These are phyloP conservation scores for Hypocryptadius cinnamomeus DNA, from an alignment of 2,113 vertebrate species.

Conservation along the genomic window DNA sequence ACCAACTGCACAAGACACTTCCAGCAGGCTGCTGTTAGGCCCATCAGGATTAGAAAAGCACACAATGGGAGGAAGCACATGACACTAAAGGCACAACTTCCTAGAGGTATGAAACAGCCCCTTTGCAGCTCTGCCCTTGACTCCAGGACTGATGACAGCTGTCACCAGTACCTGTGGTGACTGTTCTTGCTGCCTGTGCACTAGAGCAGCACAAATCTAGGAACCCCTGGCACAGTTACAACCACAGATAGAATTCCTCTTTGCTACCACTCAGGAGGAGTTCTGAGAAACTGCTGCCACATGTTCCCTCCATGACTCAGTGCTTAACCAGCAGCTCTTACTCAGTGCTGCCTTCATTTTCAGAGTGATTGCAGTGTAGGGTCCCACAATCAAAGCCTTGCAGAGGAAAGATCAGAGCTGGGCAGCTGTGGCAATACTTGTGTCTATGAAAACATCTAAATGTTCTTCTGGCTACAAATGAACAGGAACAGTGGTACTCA, in stretches of 20 bases:
- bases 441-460: neutral
- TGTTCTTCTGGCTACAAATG: neutral
- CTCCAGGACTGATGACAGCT: neutral
- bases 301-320: neutral
- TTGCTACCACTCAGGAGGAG: neutral
- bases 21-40: neutral
- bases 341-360: neutral
- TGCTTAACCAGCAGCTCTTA: neutral
- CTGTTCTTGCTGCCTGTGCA: neutral
- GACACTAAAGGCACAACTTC: neutral
- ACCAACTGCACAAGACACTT: neutral
- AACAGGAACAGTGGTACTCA: neutral
- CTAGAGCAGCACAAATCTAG: neutral
- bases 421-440: neutral
- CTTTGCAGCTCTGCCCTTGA: neutral
- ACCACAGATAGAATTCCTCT: constrained; percentile 23
- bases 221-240: neutral
- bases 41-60: neutral
- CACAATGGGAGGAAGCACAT: neutral
- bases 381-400: neutral
- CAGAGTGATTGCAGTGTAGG: neutral
- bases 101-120: fast-evolving
- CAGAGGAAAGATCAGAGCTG: neutral
- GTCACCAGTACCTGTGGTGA: neutral
- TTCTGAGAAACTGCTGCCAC: constrained; percentile 39